Base-by-base conservation (phyloP, 2,888 invertebrate genomes). In the Thymelicus acteon region DNA sequence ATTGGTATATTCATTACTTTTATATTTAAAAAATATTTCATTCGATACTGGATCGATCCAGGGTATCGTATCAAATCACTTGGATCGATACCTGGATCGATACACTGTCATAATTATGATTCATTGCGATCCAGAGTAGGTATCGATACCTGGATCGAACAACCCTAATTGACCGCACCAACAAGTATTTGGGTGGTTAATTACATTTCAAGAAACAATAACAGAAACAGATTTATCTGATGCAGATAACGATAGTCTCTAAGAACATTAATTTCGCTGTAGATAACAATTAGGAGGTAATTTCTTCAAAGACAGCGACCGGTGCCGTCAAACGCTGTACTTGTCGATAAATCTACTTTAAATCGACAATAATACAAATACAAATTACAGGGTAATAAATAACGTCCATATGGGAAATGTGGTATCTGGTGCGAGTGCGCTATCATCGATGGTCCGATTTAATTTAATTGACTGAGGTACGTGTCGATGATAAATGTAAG, bases 381-480 rank as follows among this genome's bases (percentile, higher is more conserved):
- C 84, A 87, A 85, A 87, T 88, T 88, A 85, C 85, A 85, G 75
- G 80, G 82, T 77, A 79, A 91, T 92, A 91, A 93, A 92, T 90
- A 86, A 90, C 83, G 75, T 78, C 77, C 81, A 82, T 83, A 88
- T 86, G 84, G 81, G 85, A 85, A 84, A 83, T 81, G 77, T 82
- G 76, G 82, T 85, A 86, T 89, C 86, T 88, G 87, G 87, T 85
- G 82, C 86, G 83, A 83, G 82, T 82, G 81, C 81, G 81, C 88
- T 91, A 90, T 92, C 91, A 87, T 85, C 90, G 89, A 85, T 83
- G 87, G 87, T 87, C 86, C 85, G 87, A 83, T 91, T 90, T 92
- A 91, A 91, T 92, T 90, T 90, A 92, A 92, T 93, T 93, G 92
- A 93, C 91, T 88, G 89, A 87, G 85, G 82, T 85, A 82, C 83